Base-by-base conservation (phyloP, 2,888 invertebrate genomes). In the Bombylius major region DNA sequence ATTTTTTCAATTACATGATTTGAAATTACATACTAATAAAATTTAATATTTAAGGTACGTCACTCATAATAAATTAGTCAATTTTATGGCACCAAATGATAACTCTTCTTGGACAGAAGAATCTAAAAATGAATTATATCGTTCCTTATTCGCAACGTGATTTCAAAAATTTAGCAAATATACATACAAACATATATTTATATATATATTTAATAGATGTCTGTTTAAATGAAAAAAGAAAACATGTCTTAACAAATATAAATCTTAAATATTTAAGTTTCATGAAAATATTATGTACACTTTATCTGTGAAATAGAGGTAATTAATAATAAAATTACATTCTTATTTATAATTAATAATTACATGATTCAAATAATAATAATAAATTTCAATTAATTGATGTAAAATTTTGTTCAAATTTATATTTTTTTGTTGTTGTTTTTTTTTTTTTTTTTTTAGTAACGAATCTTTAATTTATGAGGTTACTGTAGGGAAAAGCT, bases 11-110 rank as follows among this genome's bases (percentile, higher is more conserved):
- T 42, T 42, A 11, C 39, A 42, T 36, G 34, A 42, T 42, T 11
- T 11, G 8, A 42, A 42, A 42, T 42, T 11, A 42, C 11, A 11
- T 42, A 11, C 5, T 11, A 42, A 11, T 42, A 11, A 14, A 14
- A 49, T 56, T 42, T 44, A 45, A 42, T 23, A 23, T 60, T 62
- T 33, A 56, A 73, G 72, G 5, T 94, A 89, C 72, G 84, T 84
- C 58, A 85, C 92, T 2, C 90, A 92, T 69, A 82, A 86, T 54
- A 87, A 92, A 69, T 73, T 96, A 53, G 84, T 93, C 0, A 95
- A 92, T 75, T 95, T 86, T 69, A 90, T 94, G 92, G 91, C 92
- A 3, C 88, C 93, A 0, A 82, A 86, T 62, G 79, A 81, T 49
- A 75, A 77, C 57, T 74, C 71, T 13, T 75, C 76, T 0, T 90